Conservation (phyloP, 1,140 invertebrate genomes). For the Pantala flavescens region DNA sequence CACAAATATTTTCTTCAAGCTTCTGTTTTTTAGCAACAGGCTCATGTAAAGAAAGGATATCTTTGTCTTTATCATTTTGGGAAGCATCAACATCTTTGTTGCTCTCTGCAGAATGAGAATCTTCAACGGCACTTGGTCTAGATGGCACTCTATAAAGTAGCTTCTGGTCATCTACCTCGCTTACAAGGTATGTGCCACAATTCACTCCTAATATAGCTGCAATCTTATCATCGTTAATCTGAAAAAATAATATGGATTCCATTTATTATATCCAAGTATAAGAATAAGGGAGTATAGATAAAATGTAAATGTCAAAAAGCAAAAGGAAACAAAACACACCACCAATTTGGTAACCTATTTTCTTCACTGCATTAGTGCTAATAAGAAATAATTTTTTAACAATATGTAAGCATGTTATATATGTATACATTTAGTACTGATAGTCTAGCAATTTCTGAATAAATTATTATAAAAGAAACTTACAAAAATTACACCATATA, state of each 20-base stretch:
- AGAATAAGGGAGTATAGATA: no score
- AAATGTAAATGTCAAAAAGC: no score
- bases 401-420: no score
- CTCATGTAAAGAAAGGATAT: neutral
- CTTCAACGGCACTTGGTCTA: neutral
- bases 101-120: neutral
- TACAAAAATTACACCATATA: no score
- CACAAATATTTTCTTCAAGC: neutral
- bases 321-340: no score
- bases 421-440: no score
- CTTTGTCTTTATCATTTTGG: neutral
- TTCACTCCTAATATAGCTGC: conserved; percentile 17
- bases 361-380: no score
- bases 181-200: conserved; percentile 20
- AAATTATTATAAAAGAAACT: no score
- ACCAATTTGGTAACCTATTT: no score
- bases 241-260: neutral
- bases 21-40: neutral
- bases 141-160: neutral
- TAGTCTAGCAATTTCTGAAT: no score
- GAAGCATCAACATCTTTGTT: neutral
- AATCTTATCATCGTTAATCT: conserved; percentile 18
- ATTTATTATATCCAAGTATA: no score
- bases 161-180: conserved; percentile 16
- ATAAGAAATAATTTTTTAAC: no score